Evolutionary conservation across 2,113 vertebrate species (phyloP).

Genomic region (Narcine bancroftii): DNA sequence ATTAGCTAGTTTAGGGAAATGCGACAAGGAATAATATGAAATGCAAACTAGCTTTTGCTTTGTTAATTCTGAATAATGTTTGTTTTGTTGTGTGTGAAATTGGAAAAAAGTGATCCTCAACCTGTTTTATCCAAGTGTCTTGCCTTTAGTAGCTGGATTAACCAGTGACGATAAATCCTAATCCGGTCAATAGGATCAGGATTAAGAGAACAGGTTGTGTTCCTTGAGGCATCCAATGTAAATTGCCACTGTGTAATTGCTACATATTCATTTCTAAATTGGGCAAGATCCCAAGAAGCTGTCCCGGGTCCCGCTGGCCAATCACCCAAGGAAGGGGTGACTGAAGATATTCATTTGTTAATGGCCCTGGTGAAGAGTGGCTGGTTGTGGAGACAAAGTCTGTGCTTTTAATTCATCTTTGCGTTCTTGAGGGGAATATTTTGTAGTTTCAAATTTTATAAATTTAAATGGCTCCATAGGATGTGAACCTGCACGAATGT

Average conservation of each 20-base stretch:
- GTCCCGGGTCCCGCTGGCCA: neutral
- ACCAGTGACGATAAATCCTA: neutral
- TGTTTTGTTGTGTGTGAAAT: neutral
- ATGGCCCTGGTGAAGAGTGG: constrained; percentile 87
- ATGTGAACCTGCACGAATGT: neutral
- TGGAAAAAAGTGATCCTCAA: neutral
- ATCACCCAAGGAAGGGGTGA: no score
- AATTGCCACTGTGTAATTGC: neutral
- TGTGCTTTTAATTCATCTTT: constrained; percentile 48
- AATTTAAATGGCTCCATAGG: neutral
- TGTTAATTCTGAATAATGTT: neutral
- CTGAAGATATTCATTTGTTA: neutral
- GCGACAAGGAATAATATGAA: neutral
- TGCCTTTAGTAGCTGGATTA: constrained; percentile 6
- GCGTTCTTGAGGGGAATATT: neutral
- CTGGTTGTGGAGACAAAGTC: constrained; percentile 92
- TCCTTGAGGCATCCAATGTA: neutral
- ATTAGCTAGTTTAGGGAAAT: neutral
- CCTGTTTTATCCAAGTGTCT: constrained; percentile 11
- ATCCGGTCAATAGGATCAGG: neutral
- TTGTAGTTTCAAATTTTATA: no score
- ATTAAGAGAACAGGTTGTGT: neutral
- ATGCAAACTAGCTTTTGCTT: neutral
- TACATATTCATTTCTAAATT: neutral
- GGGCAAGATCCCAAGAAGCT: neutral